Evolutionary conservation across 2,113 vertebrate genomes (phyloP), one percentile per base, ranked within the genome.

Genomic region (Naja naja): DNA sequence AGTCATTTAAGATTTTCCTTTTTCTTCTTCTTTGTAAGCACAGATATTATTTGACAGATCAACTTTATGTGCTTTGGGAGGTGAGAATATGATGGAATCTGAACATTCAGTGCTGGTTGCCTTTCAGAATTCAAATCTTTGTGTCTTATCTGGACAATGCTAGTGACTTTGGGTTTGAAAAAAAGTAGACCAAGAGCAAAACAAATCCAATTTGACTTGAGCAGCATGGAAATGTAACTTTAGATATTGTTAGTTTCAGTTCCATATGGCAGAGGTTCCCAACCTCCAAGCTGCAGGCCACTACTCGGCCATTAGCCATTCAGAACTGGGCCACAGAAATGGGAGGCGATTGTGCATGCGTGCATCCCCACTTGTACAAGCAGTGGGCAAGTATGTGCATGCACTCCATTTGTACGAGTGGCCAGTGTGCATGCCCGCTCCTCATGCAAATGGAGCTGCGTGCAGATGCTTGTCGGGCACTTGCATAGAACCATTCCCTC

Each of bases 21-120:
- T 4, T 23, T 52, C 0, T 20, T n/a, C 27, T 27, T 8, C 27
- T 45, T 54, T n/a, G 16, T 52, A 92, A 92, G 87, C 55, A 54
- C 52, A 56, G 25, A 18, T 39, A 74, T 52, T 54, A 34, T 89
- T 55, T 55, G 43, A 92, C 88, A 92, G 58, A 92, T 89, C 43
- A 69, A 53, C 88, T 89, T 92, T 89, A 88, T 89, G 88, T 60
- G 88, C 53, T 56, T 25, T 89, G n/a, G 39, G 47, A 58, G 64
- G 56, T 58, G 64, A 89, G 53, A 89, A 85, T 89, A 74, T 89
- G 88, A 92, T 81, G 88, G 88, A 92, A 92, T 85, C 5, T 47
- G 53, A 92, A 54, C 88, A 89, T 55, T 54, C 22, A 58, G 27
- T 27, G 53, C 52, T 5, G 49, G 45, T 16, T 55, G 54, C 91